Evolutionary conservation across 1,140 invertebrate species (phyloP), one percentile per base, ranked within the genome.

Genomic region (Idris sp.): DNA sequence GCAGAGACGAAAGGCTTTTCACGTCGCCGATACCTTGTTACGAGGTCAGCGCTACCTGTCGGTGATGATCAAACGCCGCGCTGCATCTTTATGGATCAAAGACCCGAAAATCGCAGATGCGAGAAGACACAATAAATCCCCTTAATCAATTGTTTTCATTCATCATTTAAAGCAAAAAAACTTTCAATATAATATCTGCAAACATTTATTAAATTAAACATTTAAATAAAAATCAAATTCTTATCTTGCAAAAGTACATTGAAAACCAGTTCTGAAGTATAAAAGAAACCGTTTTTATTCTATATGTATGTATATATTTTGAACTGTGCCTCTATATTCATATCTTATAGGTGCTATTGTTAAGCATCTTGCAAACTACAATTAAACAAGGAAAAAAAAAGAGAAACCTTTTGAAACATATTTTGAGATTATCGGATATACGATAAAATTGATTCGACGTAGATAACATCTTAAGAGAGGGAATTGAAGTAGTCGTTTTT

Each of bases 401-500:
- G n/a, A n/a, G n/a, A n/a, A 43, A 10, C 1, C n/a, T 7, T 35
- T 49, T 51, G 1, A 43, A 58, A 51, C 43, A 43, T 44, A 44
- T 36, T 44, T 49, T 43, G 22, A 64, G 58, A 64, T 64, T 64
- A 58, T 58, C 68, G 44, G 43, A 44, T 40, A 16, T 56, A 54
- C 68, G 58, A 64, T 73, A 64, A 73, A 64, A 64, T 73, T 73
- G 58, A 73, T 73, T 73, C 68, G 59, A 51, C 18, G 68, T 36
- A 64, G 68, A 64, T 73, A 64, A 64, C 51, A 58, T 56, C 44
- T 53, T 49, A 35, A 59, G 69, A 77, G 78, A 78, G 81, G 80
- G 83, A 81, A 81, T 82, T 72, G 81, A 78, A 78, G 77, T 76
- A 80, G 76, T 78, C 77, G 43, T 54, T 61, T 81, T 81, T 74